Evolutionary conservation across 2,113 vertebrate species (phyloP).

Genomic region (Nematolebias whitei): DNA sequence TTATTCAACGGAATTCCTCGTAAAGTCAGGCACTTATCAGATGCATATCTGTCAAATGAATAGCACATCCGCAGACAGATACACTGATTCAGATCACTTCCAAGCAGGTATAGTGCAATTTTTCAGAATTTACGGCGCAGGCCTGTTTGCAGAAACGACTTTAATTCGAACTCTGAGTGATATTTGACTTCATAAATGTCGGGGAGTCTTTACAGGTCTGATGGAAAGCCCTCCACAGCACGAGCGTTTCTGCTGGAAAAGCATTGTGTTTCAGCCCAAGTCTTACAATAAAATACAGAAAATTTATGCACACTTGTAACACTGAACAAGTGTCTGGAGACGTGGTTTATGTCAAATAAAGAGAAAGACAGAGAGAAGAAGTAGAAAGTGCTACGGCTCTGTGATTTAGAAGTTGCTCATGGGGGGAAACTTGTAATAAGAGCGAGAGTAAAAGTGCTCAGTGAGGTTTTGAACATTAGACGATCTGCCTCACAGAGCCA

Average conservation of each 20-base stretch:
- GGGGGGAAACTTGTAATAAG: not conserved
- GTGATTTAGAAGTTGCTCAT: too few relatives aligned
- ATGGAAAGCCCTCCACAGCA: slow-evolving; percentile 35
- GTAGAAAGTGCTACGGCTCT: too few relatives aligned
- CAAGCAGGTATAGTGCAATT: slow-evolving; percentile 1
- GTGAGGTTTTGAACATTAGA: too few relatives aligned
- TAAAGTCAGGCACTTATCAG: slow-evolving; percentile 56
- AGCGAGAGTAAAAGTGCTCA: too few relatives aligned
- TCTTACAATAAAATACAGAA: slow-evolving; percentile 49
- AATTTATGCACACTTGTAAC: slow-evolving; percentile 51
- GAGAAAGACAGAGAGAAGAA: not conserved
- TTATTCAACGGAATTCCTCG: slow-evolving; percentile 59
- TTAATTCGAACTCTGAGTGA: slow-evolving; percentile 35
- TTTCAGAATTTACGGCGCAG: not conserved
- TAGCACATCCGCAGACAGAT: slow-evolving; percentile 44
- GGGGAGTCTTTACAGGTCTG: slow-evolving; percentile 26
- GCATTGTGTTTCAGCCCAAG: not conserved
- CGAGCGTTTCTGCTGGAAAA: not conserved
- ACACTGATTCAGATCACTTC: slow-evolving; percentile 30
- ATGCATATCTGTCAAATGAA: slow-evolving; percentile 61
- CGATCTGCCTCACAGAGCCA: too few relatives aligned
- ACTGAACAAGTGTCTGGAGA: slow-evolving; percentile 50
- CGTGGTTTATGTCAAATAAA: slow-evolving; percentile 42
- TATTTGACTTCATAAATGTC: slow-evolving; percentile 48
- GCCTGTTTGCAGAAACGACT: slow-evolving; percentile 17